These are phyloP conservation scores for Recurvirostra avosetta DNA, from an alignment of 2,113 vertebrate species.

Conservation along the genomic window DNA sequence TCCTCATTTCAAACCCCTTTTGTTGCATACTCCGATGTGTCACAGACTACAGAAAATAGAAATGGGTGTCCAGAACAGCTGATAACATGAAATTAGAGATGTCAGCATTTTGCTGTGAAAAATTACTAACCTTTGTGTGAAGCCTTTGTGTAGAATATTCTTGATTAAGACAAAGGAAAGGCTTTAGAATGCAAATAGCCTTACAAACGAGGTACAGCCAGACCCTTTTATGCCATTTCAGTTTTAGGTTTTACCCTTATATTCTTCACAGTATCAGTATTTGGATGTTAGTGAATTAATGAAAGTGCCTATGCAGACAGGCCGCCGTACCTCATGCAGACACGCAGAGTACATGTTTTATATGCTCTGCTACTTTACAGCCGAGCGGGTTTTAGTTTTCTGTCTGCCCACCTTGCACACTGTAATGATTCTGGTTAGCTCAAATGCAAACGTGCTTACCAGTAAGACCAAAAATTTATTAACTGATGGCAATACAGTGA, in stretches of 20 bases:
- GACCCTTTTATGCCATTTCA: not conserved
- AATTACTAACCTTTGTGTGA: constrained; percentile 21
- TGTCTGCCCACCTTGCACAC: not conserved
- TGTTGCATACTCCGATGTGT: not conserved
- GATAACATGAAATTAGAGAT: constrained; percentile 18
- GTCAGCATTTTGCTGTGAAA: constrained; percentile 44
- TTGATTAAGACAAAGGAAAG: constrained; percentile 32
- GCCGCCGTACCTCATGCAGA: not conserved
- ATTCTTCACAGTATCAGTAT: not conserved
- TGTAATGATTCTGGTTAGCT: not conserved
- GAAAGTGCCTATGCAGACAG: not conserved
- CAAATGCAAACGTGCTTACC: not conserved
- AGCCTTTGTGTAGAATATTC: constrained; percentile 21
- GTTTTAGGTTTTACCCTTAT: not conserved
- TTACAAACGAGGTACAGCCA: not conserved
- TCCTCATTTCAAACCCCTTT: not conserved
- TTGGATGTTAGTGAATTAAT: not conserved
- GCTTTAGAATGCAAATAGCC: constrained; percentile 21
- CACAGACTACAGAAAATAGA: not conserved
- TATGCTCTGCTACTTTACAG: not conserved
- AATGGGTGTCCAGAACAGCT: constrained; percentile 11
- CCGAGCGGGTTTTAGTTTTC: not conserved
- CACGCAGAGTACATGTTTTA: not conserved
- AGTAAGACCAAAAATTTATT: not conserved
- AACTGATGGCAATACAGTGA: not conserved